These are phyloP conservation scores for Beris morrisii DNA, from an alignment of 2,888 invertebrate species.

Conservation along the genomic window DNA sequence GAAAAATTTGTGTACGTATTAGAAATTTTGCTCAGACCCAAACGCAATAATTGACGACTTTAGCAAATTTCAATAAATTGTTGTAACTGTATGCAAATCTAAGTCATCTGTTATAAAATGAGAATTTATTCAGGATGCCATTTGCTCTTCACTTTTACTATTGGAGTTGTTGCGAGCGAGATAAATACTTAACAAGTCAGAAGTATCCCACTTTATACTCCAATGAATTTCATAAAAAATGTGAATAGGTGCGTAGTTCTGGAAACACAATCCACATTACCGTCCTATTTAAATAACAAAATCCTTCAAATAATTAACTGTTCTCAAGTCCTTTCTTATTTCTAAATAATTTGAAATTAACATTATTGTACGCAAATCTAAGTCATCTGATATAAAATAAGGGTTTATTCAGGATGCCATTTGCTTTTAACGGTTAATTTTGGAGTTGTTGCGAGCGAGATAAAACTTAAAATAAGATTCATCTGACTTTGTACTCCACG, in stretches of 20 bases:
- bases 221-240: not conserved
- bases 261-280: too few relatives aligned
- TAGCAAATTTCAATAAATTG: too few relatives aligned
- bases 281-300: too few relatives aligned
- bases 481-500: not conserved
- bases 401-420: slow-evolving; percentile 31
- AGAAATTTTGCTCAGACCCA: too few relatives aligned
- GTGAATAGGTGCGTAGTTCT: too few relatives aligned
- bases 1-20: too few relatives aligned
- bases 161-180: slow-evolving; percentile 43
- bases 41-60: too few relatives aligned
- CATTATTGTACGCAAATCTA: slow-evolving; percentile 19
- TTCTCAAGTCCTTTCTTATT: too few relatives aligned
- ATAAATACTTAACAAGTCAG: slow-evolving; percentile 33
- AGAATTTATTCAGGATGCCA: slow-evolving; percentile 39
- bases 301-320: too few relatives aligned
- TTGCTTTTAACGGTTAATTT: slow-evolving; percentile 13
- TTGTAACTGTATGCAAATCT: slow-evolving; percentile 38
- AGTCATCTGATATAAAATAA: slow-evolving; percentile 33
- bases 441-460: slow-evolving; percentile 25
- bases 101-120: slow-evolving; percentile 42
- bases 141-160: slow-evolving; percentile 19
- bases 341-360: too few relatives aligned
- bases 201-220: slow-evolving; percentile 42
- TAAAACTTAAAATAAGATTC: too few relatives aligned